Evolutionary conservation across 2,888 invertebrate species (phyloP), one percentile per base, ranked within the genome.

Genomic region (Nipponacmea schrenckii): DNA sequence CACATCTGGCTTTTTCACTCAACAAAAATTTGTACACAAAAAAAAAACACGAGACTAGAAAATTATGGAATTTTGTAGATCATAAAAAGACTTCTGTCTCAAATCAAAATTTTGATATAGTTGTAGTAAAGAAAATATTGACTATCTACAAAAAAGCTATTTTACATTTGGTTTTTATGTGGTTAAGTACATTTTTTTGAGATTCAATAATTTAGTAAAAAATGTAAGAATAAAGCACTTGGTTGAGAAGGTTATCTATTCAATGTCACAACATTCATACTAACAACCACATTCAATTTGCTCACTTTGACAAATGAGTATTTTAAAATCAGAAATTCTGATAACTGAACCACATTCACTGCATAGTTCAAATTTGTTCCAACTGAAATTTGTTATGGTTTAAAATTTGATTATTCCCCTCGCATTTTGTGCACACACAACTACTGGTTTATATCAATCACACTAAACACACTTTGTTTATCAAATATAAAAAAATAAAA

Each of bases 231-330:
- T 56, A 56, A 56, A 56, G 56, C 56, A 56, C 56, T 56, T 56
- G 10, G 56, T 24, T 14, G 56, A 56, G n/a, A 12, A 20, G 56
- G 24, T 56, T 24, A 56, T 20, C 20, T 24, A 56, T 56, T 56
- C 56, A 56, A 56, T 56, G 56, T 56, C 56, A 56, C 56, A 56
- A 56, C 56, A 56, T 24, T 56, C n/a, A 56, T 24, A 56, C 56
- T 20, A 20, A 56, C 20, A 56, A 56, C 14, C 2, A 24, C 20
- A 56, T 24, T 14, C 56, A 56, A 24, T 24, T 24, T 56, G 56
- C 56, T 56, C 56, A 56, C 24, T 3, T 24, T 24, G 56, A 56
- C 56, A 56, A 56, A 56, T 24, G 56, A 56, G 56, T 56, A 56
- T 56, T 56, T 24, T 56, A 56, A 24, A 20, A 39, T 39, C 39